Conservation (phyloP, 2,888 invertebrate species). For the Drosophila mercatorum region DNA sequence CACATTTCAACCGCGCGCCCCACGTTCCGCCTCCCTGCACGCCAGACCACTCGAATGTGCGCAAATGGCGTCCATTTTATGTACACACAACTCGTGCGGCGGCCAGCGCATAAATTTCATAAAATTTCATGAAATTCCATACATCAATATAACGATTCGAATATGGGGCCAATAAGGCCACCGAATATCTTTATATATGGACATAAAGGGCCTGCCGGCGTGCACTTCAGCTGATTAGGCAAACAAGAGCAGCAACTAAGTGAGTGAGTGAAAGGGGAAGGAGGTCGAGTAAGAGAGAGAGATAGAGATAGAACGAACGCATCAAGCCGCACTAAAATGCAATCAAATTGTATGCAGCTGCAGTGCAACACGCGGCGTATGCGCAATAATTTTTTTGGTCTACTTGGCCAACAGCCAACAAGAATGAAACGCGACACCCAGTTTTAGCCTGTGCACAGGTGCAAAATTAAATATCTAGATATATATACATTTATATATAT, state of each 20-base stretch:
- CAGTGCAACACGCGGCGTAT: slow-evolving; percentile 48
- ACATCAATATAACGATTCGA: slow-evolving; percentile 59
- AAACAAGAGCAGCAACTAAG: not conserved
- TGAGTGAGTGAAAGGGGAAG: not conserved
- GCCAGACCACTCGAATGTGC: slow-evolving; percentile 20
- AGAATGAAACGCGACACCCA: not conserved
- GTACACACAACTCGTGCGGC: slow-evolving; percentile 46
- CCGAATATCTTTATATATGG: slow-evolving; percentile 7
- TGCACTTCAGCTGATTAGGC: slow-evolving; percentile 50
- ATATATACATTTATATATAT: not conserved
- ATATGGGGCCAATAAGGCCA: slow-evolving; percentile 16
- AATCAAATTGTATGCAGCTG: slow-evolving; percentile 48
- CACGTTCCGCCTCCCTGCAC: not conserved
- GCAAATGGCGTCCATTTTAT: slow-evolving; percentile 65
- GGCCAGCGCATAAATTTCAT: slow-evolving; percentile 68
- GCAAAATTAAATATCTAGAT: slow-evolving; percentile 30
- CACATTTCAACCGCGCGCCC: not conserved
- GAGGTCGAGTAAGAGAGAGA: not conserved
- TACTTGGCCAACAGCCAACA: slow-evolving; percentile 22
- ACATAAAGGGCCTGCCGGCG: slow-evolving; percentile 6
- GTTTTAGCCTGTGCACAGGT: slow-evolving; percentile 12
- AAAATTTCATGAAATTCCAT: slow-evolving; percentile 70
- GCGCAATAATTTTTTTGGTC: slow-evolving; percentile 30
- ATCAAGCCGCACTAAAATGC: slow-evolving; percentile 20
- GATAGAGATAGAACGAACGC: not conserved